phyloP scores from a whole-genome alignment of 2,888 invertebrate genomes.

The Melolontha melolontha region DNA sequence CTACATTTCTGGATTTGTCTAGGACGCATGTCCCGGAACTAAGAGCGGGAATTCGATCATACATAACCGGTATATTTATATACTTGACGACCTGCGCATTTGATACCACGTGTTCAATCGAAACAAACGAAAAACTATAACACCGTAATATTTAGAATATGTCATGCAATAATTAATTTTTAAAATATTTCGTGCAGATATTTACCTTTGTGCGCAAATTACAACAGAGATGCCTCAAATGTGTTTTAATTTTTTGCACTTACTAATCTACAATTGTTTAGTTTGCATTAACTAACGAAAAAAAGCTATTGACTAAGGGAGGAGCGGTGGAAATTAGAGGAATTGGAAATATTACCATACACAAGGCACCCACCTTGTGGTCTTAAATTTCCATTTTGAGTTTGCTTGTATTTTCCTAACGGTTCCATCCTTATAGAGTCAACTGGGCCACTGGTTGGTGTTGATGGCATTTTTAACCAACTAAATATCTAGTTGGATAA shows the following conservation, averaged over 20 bases:
- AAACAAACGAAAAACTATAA: constrained; percentile 17
- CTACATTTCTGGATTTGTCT: constrained; percentile 11
- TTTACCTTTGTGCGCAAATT: too few species aligned
- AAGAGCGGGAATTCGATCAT: constrained; percentile 33
- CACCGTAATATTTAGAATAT: background rate
- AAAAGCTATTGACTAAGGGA: too few species aligned
- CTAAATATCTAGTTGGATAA: constrained; percentile 46
- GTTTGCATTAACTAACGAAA: too few species aligned
- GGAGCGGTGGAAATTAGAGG: too few species aligned
- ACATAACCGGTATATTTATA: constrained; percentile 26
- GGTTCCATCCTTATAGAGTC: constrained; percentile 76
- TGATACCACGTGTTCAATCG: constrained; percentile 20
- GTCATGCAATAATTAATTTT: too few species aligned
- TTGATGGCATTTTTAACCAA: constrained; percentile 53
- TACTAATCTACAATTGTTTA: too few species aligned
- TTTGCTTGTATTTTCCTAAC: constrained; percentile 73
- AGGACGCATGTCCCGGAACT: constrained; percentile 21
- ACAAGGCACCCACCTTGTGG: constrained; percentile 62
- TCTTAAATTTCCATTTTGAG: constrained; percentile 71
- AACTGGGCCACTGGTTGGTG: constrained; percentile 52
- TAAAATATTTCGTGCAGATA: background rate
- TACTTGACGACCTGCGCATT: constrained; percentile 28
- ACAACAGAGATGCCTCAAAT: too few species aligned
- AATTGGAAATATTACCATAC: background rate
- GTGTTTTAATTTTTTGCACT: too few species aligned